Percentiles rank a stretch among this genome's conserved stretches.
phyloP scores from a whole-genome alignment of 2,888 invertebrate genomes.

The Pristionchus exspectatus region DNA sequence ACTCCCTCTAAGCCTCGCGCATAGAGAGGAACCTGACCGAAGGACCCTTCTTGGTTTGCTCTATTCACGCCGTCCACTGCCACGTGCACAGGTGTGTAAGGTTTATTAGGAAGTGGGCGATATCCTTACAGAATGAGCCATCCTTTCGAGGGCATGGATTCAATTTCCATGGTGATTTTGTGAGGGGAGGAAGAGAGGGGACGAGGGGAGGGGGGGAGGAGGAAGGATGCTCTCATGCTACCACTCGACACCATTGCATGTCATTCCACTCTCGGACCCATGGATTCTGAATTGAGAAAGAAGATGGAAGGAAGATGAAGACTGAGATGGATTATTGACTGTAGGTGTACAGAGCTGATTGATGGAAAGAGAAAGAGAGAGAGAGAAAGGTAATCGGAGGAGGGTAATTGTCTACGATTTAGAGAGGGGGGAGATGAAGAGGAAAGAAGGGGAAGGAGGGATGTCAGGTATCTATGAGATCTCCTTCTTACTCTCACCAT shows the following conservation, averaged over 20 bases:
- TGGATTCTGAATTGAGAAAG: background rate
- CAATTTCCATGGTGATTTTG: slow-evolving; percentile 6
- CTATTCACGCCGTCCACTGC: too few species aligned
- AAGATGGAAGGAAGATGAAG: background rate
- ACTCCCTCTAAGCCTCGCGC: too few species aligned
- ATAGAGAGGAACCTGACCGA: too few species aligned
- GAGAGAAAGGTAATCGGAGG: slow-evolving; percentile 23
- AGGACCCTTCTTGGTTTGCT: too few species aligned
- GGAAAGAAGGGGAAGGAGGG: background rate
- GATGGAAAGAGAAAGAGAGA: background rate
- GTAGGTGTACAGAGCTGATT: background rate
- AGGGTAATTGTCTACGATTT: slow-evolving; percentile 6
- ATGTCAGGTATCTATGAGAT: slow-evolving; percentile 29
- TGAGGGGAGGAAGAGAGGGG: background rate
- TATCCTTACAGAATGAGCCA: too few species aligned
- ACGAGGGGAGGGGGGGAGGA: background rate
- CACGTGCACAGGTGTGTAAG: too few species aligned
- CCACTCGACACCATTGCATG: slow-evolving; percentile 33
- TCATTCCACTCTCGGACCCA: slow-evolving; percentile 25
- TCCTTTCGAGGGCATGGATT: background rate
- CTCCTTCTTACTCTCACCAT: background rate
- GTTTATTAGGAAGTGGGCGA: too few species aligned
- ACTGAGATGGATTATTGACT: background rate
- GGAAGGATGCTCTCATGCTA: background rate
- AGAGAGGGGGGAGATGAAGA: background rate